Percentiles rank a stretch among this genome's conserved stretches.
Evolutionary conservation across 2,797 vertebrate genomes (phyloP).

Genomic region (Zalophus californianus): DNA sequence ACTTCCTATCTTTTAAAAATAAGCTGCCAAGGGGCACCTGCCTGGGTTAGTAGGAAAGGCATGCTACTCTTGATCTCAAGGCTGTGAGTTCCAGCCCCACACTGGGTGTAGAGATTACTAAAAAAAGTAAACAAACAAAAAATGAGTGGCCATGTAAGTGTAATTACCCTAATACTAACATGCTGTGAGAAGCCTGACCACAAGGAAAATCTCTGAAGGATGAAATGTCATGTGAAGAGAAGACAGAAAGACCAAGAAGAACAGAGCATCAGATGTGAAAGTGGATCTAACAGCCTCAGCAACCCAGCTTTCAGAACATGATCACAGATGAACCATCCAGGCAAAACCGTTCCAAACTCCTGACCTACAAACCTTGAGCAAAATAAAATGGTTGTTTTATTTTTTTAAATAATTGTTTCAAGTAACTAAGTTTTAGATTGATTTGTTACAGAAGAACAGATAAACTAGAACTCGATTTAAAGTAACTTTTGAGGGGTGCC

Average conservation of each 20-base stretch:
- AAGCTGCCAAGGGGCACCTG: not conserved
- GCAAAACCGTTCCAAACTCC: constrained; percentile 14
- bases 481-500: not conserved
- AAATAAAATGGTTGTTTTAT: not conserved
- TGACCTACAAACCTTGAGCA: not conserved
- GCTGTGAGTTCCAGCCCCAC: not conserved
- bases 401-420: not conserved
- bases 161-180: not conserved
- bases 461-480: constrained; percentile 26
- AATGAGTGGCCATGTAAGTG: not conserved
- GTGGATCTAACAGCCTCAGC: not conserved
- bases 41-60: not conserved
- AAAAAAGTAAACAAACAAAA: not conserved
- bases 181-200: not conserved
- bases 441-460: not conserved
- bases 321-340: not conserved
- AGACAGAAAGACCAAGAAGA: not conserved
- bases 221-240: not conserved
- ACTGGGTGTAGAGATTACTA: not conserved
- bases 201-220: not conserved
- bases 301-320: not conserved
- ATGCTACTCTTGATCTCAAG: not conserved
- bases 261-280: not conserved
- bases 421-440: constrained; percentile 7
- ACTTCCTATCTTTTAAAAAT: not conserved